These are phyloP conservation scores for Eulemur mongoz DNA, from an alignment of 2,797 vertebrate species.

Conservation along the genomic window DNA sequence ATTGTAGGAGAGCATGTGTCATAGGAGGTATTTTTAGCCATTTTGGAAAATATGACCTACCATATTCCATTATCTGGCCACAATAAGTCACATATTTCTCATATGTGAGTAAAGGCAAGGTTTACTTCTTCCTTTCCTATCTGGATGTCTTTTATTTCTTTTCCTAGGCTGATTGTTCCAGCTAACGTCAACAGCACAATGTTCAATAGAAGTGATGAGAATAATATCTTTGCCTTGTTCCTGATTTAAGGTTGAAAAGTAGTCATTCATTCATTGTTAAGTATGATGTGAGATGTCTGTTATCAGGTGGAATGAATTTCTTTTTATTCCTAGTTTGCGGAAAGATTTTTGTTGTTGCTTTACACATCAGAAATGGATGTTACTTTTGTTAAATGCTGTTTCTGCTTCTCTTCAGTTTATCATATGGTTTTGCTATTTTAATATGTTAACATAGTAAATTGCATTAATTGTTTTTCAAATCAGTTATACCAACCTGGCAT, in stretches of 20 bases:
- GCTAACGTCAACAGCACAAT: background rate
- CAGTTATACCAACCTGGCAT: background rate
- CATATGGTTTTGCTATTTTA: background rate
- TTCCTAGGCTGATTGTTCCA: background rate
- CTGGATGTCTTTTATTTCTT: background rate
- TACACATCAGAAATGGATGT: background rate
- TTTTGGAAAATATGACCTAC: background rate
- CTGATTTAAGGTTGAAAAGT: background rate
- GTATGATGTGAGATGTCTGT: background rate
- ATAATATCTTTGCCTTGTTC: background rate
- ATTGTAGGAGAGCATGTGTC: background rate
- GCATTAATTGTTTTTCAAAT: background rate
- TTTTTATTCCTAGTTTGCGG: background rate
- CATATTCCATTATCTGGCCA: background rate
- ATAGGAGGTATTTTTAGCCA: background rate
- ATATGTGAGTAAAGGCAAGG: background rate
- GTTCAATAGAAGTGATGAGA: background rate
- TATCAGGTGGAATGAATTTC: background rate
- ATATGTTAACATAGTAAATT: background rate
- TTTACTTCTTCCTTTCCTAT: background rate
- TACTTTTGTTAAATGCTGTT: background rate
- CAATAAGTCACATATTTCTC: background rate
- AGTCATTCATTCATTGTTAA: background rate
- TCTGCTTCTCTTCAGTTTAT: background rate
- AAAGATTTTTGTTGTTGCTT: background rate